Evolutionary conservation across 2,888 invertebrate species (phyloP).

Genomic region (Lasioglossum vierecki): DNA sequence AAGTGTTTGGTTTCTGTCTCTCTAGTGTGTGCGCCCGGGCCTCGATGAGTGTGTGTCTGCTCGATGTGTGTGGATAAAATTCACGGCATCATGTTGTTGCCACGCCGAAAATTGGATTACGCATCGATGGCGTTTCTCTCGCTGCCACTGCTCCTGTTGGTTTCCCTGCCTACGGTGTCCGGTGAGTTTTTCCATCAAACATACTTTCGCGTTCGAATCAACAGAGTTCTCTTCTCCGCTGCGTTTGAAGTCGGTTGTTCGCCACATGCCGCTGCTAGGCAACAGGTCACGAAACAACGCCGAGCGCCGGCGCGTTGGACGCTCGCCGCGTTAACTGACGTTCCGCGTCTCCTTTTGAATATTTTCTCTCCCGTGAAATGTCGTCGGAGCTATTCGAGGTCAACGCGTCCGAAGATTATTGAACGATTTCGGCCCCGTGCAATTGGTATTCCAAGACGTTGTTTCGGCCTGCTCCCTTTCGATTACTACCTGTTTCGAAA

Average conservation of each 20-base stretch:
- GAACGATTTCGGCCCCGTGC: slow-evolving; percentile 48
- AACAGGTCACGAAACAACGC: slow-evolving; percentile 80
- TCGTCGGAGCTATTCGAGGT: slow-evolving; percentile 28
- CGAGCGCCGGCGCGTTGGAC: slow-evolving; percentile 78
- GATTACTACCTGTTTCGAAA: slow-evolving; percentile 77
- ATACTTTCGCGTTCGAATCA: neutral
- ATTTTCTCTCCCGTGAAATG: slow-evolving; percentile 20
- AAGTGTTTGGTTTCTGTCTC: slow-evolving; percentile 65
- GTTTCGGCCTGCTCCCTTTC: slow-evolving; percentile 75
- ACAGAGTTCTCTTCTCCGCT: neutral
- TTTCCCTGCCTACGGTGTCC: slow-evolving; percentile 63
- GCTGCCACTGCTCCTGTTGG: slow-evolving; percentile 68
- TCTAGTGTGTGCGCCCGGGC: slow-evolving; percentile 79
- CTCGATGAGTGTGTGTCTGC: slow-evolving; percentile 80
- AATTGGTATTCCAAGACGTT: slow-evolving; percentile 77
- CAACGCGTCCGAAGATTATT: slow-evolving; percentile 36
- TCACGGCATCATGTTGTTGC: slow-evolving; percentile 79
- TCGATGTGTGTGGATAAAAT: slow-evolving; percentile 77
- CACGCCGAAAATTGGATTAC: slow-evolving; percentile 82
- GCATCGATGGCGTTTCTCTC: slow-evolving; percentile 67
- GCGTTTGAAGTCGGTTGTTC: slow-evolving; percentile 51
- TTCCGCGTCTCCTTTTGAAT: slow-evolving; percentile 52
- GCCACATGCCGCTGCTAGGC: slow-evolving; percentile 76
- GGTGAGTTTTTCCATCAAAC: slow-evolving; percentile 68
- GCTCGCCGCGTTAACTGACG: slow-evolving; percentile 44